phyloP scores from a whole-genome alignment of 2,113 vertebrate genomes.

The Muntiacus reevesi region DNA sequence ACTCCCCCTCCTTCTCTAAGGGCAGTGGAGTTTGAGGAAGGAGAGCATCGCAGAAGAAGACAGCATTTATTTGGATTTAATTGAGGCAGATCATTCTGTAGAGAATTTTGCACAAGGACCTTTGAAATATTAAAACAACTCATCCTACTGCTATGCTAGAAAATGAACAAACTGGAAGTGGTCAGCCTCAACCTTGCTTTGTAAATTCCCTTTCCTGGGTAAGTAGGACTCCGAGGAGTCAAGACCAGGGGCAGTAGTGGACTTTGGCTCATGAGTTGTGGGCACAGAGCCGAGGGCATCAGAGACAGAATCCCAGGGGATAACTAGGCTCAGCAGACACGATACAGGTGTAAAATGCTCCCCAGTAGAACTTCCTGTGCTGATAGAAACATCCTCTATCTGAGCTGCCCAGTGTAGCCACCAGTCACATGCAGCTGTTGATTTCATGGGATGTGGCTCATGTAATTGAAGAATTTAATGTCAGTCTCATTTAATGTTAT shows the following conservation, averaged over 20 bases:
- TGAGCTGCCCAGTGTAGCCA: not conserved
- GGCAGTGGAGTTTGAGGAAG: not conserved
- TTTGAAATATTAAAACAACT: not conserved
- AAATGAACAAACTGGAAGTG: not conserved
- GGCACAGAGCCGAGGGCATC: not conserved
- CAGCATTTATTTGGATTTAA: not conserved
- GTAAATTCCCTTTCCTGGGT: not conserved
- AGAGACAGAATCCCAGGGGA: not conserved
- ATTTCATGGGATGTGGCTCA: not conserved
- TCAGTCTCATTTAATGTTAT: not conserved
- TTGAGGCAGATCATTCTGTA: not conserved
- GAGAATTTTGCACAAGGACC: not conserved
- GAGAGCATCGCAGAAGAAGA: not conserved
- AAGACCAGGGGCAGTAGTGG: not conserved
- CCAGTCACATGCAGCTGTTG: not conserved
- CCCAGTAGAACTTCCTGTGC: not conserved
- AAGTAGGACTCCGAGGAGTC: not conserved
- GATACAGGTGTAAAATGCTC: not conserved
- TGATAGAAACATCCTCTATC: not conserved
- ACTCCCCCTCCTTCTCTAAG: accelerated
- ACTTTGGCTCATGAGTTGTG: not conserved
- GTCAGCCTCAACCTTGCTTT: not conserved
- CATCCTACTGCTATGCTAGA: not conserved
- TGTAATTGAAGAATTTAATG: not conserved
- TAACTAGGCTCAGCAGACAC: not conserved